A percentile compares a stretch with the other conserved stretches of the same genome.
Conservation (phyloP, 1,140 invertebrate genomes). For the Leptinotarsa defecta region DNA sequence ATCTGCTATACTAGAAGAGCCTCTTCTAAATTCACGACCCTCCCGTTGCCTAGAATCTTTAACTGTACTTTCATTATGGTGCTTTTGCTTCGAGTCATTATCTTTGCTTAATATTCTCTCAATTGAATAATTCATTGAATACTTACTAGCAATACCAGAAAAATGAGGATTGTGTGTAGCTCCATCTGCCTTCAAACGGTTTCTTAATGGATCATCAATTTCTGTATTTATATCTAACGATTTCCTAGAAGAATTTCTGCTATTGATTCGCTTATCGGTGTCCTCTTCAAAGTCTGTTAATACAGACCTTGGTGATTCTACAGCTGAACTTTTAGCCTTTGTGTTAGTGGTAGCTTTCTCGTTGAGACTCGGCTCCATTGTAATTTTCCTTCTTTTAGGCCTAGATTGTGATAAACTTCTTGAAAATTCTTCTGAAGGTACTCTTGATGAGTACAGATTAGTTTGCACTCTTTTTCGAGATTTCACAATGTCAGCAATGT, state of each 20-base stretch:
- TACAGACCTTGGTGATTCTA: neutral
- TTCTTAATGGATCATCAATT: neutral
- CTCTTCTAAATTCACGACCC: neutral
- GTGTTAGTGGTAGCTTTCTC: neutral
- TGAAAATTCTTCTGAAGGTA: neutral
- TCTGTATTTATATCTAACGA: neutral
- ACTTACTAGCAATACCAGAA: neutral
- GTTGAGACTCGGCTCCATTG: neutral
- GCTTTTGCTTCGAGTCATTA: neutral
- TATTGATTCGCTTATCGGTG: no score
- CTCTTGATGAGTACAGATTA: neutral
- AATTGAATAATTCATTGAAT: conserved; percentile 3
- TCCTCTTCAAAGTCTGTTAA: no score
- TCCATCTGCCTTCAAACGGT: neutral
- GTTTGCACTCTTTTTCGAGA: neutral
- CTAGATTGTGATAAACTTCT: neutral
- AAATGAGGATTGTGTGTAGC: no score
- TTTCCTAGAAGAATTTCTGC: neutral
- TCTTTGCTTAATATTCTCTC: conserved; percentile 9
- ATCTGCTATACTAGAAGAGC: neutral
- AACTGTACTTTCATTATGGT: neutral
- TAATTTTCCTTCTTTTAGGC: neutral
- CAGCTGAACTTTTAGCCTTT: neutral
- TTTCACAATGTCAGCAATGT: conserved; percentile 8
- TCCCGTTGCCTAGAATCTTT: neutral